phyloP scores from a whole-genome alignment of 2,113 vertebrate genomes.

The Notechis scutatus region DNA sequence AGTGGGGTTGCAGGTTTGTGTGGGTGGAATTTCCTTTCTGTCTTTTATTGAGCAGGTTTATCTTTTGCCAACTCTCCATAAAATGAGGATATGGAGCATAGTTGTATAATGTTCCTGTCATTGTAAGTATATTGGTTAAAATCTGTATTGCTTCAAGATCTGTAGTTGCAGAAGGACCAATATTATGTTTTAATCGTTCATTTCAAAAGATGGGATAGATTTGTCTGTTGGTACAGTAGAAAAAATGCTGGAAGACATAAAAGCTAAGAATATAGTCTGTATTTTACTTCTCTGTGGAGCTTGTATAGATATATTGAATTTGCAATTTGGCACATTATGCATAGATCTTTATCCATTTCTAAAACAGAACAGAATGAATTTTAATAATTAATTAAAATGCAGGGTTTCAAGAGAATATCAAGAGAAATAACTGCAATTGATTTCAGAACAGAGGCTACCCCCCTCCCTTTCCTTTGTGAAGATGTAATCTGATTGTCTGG shows the following conservation, averaged over 20 bases:
- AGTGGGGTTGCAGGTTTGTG: slow-evolving; percentile 69
- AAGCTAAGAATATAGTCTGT: slow-evolving; percentile 49
- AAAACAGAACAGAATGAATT: slow-evolving; percentile 43
- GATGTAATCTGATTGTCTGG: slow-evolving; percentile 20
- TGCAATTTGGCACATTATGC: slow-evolving; percentile 62
- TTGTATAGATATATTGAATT: slow-evolving; percentile 63
- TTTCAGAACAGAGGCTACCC: slow-evolving; percentile 1
- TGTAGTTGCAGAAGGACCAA: slow-evolving; percentile 15
- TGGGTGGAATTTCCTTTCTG: slow-evolving; percentile 71
- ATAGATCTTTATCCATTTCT: slow-evolving; percentile 49
- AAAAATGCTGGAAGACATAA: slow-evolving; percentile 54
- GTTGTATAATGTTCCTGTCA: slow-evolving; percentile 56
- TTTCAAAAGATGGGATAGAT: slow-evolving; percentile 58
- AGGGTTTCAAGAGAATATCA: not conserved
- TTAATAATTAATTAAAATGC: slow-evolving; percentile 27
- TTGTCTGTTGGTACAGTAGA: slow-evolving; percentile 45
- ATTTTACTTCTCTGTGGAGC: slow-evolving; percentile 44
- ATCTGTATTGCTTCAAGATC: not conserved
- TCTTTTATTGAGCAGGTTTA: slow-evolving; percentile 58
- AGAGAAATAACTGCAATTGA: slow-evolving; percentile 21
- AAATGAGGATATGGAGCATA: slow-evolving; percentile 65
- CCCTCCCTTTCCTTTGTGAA: not conserved
- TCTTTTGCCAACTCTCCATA: slow-evolving; percentile 56
- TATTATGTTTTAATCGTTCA: slow-evolving; percentile 41
- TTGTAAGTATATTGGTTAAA: slow-evolving; percentile 61